A percentile compares a stretch with the other conserved stretches of the same genome.
Evolutionary conservation across 2,113 vertebrate genomes (phyloP).

Genomic region (Bos taurus): DNA sequence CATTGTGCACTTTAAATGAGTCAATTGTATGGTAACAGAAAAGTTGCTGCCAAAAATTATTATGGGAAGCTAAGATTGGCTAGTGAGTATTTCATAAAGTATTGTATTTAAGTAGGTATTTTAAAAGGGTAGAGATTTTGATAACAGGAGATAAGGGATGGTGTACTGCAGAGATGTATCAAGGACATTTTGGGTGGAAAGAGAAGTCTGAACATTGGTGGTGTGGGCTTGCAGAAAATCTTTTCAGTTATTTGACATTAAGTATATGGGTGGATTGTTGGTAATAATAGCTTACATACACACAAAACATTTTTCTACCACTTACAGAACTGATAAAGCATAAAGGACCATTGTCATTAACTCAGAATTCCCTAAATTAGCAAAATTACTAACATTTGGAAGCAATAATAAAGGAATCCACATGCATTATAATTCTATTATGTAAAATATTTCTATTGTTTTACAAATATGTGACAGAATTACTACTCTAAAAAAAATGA

Average conservation of each 20-base stretch:
- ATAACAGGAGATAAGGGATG: neutral
- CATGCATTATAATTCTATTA: neutral
- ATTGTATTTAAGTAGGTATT: neutral
- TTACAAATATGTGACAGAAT: neutral
- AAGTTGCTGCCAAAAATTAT: neutral
- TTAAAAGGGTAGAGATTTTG: neutral
- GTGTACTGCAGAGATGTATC: neutral
- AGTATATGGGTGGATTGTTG: neutral
- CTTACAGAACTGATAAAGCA: neutral
- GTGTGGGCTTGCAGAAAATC: neutral
- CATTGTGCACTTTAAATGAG: neutral
- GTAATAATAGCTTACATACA: neutral
- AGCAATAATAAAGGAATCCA: neutral
- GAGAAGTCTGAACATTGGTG: neutral
- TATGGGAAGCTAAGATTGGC: neutral
- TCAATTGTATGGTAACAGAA: neutral
- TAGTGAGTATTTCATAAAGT: neutral
- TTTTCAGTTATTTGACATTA: neutral
- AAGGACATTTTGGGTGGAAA: neutral
- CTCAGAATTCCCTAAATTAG: neutral
- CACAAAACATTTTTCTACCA: neutral
- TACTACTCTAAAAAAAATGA: conserved; percentile 23
- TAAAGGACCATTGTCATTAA: neutral
- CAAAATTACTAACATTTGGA: neutral
- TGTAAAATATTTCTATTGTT: neutral